Evolutionary conservation across 1,140 invertebrate genomes (phyloP), one percentile per base, ranked within the genome.

Genomic region (Zaprionus camerounensis): DNA sequence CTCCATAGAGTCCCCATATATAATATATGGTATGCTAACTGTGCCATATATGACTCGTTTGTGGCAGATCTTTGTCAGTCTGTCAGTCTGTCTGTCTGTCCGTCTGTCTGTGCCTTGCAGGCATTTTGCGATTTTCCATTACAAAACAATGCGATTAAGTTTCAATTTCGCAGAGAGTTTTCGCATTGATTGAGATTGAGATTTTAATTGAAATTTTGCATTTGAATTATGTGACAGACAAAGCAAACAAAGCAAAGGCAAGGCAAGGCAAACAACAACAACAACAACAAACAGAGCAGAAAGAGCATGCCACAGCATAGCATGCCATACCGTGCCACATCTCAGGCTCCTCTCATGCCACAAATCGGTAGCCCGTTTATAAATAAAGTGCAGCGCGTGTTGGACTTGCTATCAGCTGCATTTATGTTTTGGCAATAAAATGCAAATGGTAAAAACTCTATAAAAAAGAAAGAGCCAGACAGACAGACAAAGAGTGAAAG

Each of bases 341-440:
- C 53, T 34, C 31, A 11, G 41, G 26, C 63, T 55, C 34, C 55
- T 41, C 38, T 28, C 66, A 58, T 17, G 65, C 71, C 66, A 73
- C 58, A 72, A 62, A 68, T 68, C 64, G 71, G 64, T 63, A 68
- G 75, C 64, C 31, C 57, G 31, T 44, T 78, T 81, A 76, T 81
- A 68, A 76, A 81, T 81, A 81, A 79, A 71, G 57, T 63, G 53
- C 62, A 31, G 28, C 34, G 38, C 13, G 66, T n/a, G 9, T 13
- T 20, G 46, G 44, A 46, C 41, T 24, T 73, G 74, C 53, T 63
- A 72, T 78, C 77, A 78, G 74, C 73, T 81, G 84, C 84, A 81
- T 81, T 88, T 71, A 84, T 87, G 84, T 88, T 88, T 87, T 87
- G 84, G 84, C 84, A 87, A 87, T 87, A 87, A 87, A 87, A 88